A percentile compares a stretch with the other conserved stretches of the same genome.
Conservation (phyloP, 2,888 invertebrate genomes). For the Eurytoma californica region DNA sequence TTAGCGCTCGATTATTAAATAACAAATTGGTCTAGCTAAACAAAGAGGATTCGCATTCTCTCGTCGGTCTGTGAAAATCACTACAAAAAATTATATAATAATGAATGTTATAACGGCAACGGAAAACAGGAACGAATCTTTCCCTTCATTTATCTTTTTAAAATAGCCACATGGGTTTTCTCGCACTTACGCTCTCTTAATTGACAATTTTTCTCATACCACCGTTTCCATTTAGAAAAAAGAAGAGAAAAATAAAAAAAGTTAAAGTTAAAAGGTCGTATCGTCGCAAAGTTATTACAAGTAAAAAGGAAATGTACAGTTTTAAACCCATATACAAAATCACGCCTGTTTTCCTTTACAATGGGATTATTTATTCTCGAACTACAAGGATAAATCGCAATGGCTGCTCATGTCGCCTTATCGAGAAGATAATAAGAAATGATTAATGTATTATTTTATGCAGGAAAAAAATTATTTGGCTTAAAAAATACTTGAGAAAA, state of each 20-base stretch:
- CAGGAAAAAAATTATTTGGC: conserved; percentile 59
- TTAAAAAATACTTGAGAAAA: conserved; percentile 57
- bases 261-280: too few relatives aligned
- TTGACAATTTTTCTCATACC: conserved; percentile 50
- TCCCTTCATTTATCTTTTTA: not conserved
- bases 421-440: conserved; percentile 35
- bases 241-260: not conserved
- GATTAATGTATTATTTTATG: conserved; percentile 40
- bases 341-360: conserved; percentile 53
- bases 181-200: conserved; percentile 42
- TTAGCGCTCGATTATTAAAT: conserved; percentile 57
- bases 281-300: conserved; percentile 2
- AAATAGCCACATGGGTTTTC: conserved; percentile 43
- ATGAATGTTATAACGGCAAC: conserved; percentile 50
- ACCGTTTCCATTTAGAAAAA: conserved; percentile 16
- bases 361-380: conserved; percentile 46
- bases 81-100: conserved; percentile 54
- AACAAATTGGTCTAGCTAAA: conserved; percentile 70
- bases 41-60: conserved; percentile 60
- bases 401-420: conserved; percentile 20
- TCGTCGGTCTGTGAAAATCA: conserved; percentile 53
- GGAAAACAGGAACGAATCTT: conserved; percentile 54
- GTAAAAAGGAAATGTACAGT: conserved; percentile 7
- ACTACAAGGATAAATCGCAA: conserved; percentile 32
- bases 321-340: conserved; percentile 38